Percentiles rank a stretch among this genome's conserved stretches.
Conservation (phyloP, 2,113 vertebrate species). For the Hyla sarda region DNA sequence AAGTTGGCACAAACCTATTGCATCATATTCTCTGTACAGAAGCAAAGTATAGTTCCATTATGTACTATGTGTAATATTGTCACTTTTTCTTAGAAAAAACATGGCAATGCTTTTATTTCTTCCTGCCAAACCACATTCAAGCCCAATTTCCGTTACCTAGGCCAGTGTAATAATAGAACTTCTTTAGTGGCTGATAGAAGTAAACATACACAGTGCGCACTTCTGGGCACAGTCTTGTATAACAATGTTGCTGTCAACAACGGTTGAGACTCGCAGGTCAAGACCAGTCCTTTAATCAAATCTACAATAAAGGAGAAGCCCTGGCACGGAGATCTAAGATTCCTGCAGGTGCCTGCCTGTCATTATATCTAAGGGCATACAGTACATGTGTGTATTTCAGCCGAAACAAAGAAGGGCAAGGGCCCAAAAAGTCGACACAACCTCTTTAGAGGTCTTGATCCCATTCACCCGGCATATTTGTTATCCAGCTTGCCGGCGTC, state of each 20-base stretch:
- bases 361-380: neutral
- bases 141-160: neutral
- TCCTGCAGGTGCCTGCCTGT: neutral
- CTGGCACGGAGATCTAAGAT: neutral
- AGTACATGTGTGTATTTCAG: neutral
- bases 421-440: too few species aligned
- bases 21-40: neutral
- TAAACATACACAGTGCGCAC: neutral
- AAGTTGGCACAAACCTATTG: neutral
- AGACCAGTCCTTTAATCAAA: neutral
- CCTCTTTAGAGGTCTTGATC: too few species aligned
- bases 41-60: neutral
- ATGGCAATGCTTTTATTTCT: neutral
- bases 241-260: neutral
- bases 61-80: neutral
- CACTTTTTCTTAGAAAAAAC: neutral
- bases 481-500: too few species aligned
- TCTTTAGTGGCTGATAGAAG: neutral
- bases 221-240: neutral
- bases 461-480: too few species aligned
- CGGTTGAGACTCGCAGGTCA: neutral
- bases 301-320: neutral
- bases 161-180: neutral
- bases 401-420: neutral
- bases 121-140: neutral